Percentiles rank a stretch among this genome's conserved stretches.
These are phyloP conservation scores for Drosophila nigrodunni DNA, from an alignment of 1,140 invertebrate genomes.

Conservation along the genomic window DNA sequence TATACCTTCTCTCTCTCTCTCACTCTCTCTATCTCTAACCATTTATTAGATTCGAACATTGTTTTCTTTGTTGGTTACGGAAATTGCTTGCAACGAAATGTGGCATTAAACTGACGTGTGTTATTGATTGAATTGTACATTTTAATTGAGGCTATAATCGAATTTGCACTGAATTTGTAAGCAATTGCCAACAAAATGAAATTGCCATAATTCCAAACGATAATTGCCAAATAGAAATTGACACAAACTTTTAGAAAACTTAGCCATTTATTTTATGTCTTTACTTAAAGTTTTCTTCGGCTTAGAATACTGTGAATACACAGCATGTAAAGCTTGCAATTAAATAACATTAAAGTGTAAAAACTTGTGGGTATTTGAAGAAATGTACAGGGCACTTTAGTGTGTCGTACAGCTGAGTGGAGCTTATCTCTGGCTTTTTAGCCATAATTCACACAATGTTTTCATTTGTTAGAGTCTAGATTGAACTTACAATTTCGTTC, in stretches of 20 bases:
- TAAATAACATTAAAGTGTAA: too few relatives aligned
- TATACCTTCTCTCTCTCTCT: neutral
- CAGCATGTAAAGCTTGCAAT: too few relatives aligned
- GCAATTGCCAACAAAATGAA: neutral
- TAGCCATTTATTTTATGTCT: neutral
- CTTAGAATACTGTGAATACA: neutral
- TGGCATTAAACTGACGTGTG: slow-evolving; percentile 20
- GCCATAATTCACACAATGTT: slow-evolving; percentile 6
- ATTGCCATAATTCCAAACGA: neutral
- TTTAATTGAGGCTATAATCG: slow-evolving; percentile 58
- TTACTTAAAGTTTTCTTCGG: neutral
- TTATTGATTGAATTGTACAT: slow-evolving; percentile 70
- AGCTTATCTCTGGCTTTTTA: neutral
- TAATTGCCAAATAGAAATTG: neutral
- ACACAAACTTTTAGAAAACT: neutral
- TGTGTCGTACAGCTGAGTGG: too few relatives aligned
- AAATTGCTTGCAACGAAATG: slow-evolving; percentile 40
- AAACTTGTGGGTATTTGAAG: too few relatives aligned
- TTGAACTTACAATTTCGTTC: slow-evolving; percentile 82
- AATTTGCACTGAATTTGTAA: slow-evolving; percentile 29
- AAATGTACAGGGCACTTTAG: too few relatives aligned
- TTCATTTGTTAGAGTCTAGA: slow-evolving; percentile 14
- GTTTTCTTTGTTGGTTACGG: slow-evolving; percentile 31
- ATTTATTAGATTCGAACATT: neutral
- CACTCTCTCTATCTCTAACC: neutral